Evolutionary conservation across 2,797 vertebrate species (phyloP).

Genomic region (Anguilla obscura): DNA sequence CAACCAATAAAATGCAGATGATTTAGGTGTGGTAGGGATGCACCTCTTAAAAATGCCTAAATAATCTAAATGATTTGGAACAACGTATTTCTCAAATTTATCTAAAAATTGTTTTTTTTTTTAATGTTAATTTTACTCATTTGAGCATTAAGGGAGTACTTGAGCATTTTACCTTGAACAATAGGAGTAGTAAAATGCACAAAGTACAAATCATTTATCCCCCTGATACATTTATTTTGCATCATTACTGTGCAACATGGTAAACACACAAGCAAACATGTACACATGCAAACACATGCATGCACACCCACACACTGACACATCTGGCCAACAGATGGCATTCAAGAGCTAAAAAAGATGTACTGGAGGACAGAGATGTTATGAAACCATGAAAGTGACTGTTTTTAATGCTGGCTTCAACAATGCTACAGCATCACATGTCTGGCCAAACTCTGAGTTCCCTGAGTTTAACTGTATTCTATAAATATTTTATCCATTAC

Average conservation of each 20-base stretch:
- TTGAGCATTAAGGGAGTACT: neutral
- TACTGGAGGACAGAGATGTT: neutral
- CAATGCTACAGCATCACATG: neutral
- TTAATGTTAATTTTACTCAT: neutral
- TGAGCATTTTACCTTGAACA: neutral
- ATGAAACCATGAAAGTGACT: neutral
- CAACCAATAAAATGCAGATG: neutral
- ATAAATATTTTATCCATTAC: neutral
- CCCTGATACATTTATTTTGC: neutral
- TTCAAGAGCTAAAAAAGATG: neutral
- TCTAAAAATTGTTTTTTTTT: neutral
- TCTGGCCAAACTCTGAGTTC: neutral
- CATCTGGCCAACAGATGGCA: conserved; percentile 17
- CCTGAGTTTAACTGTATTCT: neutral
- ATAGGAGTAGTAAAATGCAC: neutral
- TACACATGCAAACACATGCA: neutral
- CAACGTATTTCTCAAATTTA: neutral
- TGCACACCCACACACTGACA: neutral
- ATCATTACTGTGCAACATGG: neutral
- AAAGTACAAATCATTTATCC: neutral
- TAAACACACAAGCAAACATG: neutral
- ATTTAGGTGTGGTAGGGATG: neutral
- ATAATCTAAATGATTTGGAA: no score
- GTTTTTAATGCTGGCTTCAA: neutral
- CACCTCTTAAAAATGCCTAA: neutral